These are phyloP conservation scores for Porphyrio hochstetteri DNA, from an alignment of 2,113 vertebrate species.

Conservation along the genomic window DNA sequence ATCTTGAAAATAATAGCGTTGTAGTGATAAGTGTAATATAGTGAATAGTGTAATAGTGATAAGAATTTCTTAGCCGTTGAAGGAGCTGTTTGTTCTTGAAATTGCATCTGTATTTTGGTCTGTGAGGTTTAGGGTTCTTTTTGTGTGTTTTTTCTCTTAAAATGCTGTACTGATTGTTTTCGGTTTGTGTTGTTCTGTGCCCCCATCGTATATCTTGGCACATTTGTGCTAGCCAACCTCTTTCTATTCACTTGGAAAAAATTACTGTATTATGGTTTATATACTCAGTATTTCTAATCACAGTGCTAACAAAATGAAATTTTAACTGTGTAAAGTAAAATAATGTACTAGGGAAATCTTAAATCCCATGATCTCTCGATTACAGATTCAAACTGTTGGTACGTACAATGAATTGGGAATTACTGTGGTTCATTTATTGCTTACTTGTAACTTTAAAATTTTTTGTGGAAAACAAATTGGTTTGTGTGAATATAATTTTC, in stretches of 20 bases:
- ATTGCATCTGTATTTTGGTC: not conserved
- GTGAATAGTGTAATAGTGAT: not conserved
- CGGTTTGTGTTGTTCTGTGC: too few species aligned
- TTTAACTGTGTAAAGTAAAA: not conserved
- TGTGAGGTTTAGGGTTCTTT: too few species aligned
- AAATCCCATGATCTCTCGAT: not conserved
- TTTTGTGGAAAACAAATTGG: not conserved
- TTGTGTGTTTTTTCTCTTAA: not conserved
- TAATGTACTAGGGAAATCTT: not conserved
- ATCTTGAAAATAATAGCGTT: not conserved
- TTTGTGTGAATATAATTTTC: not conserved
- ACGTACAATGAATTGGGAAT: not conserved
- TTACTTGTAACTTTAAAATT: not conserved
- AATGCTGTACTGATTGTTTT: not conserved
- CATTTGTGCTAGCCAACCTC: not conserved
- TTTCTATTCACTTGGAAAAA: not conserved
- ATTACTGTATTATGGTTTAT: not conserved
- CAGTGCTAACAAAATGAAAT: not conserved
- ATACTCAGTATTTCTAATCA: not conserved
- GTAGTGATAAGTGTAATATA: too few species aligned
- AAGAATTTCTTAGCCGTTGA: not conserved
- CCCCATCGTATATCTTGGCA: not conserved
- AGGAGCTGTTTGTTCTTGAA: not conserved
- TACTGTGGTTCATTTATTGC: not conserved
- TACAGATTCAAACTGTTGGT: not conserved